Base-by-base conservation (phyloP, 2,888 invertebrate genomes). In the Drosophila melanosoma region DNA sequence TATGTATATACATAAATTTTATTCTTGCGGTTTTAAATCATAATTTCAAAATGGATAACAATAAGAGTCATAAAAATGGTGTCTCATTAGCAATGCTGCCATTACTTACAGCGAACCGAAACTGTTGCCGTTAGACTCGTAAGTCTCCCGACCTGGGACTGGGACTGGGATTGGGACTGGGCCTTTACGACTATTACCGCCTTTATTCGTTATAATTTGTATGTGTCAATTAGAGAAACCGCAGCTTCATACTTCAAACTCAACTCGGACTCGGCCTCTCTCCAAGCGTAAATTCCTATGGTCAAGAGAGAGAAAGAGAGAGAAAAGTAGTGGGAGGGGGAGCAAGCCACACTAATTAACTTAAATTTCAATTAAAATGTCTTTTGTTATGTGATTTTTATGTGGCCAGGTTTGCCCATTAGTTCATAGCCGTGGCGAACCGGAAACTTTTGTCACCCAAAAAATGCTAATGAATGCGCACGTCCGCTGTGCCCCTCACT, bases 381-480 rank as follows among this genome's bases (percentile, higher is more conserved):
- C 88, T 89, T 89, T 89, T 86, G 83, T 89, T 90, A 82, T 82
- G 75, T 90, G 87, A 88, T 88, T 88, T 87, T 90, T 65, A 74
- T 86, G 86, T 83, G 66, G 72, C 63, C 77, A 64, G 71, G 71
- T 65, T 78, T 71, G 69, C 63, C 66, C 86, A 81, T 89, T 87
- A 83, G 83, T 83, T 83, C 76, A 79, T 76, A 76, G 81, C 87
- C 87, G 85, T 89, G 81, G 85, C 85, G 81, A 88, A 89, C 89
- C 90, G 90, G 90, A 91, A 90, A 91, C 78, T 90, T 88, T 91
- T 90, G 91, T 91, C 91, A 90, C 90, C 87, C 77, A 69, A 79
- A 87, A 79, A 74, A 82, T 81, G 76, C 82, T 90, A 89, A 89
- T 89, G 90, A 90, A 87, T 83, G 86, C 75, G 77, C 72, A 67